A percentile compares a stretch with the other conserved stretches of the same genome.
phyloP scores from a whole-genome alignment of 2,113 vertebrate species.

The Dasypus novemcinctus region DNA sequence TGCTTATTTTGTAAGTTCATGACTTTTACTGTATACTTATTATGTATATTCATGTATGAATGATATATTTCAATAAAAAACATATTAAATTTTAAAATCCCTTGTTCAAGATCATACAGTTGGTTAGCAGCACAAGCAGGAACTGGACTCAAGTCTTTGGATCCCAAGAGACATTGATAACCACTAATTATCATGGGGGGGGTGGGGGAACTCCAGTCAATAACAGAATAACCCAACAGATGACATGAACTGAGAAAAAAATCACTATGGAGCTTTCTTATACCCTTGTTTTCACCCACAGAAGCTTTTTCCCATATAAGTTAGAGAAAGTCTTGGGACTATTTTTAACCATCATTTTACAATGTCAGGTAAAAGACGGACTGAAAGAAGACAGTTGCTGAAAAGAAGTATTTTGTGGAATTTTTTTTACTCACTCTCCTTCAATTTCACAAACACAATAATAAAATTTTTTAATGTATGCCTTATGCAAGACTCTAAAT shows the following conservation, averaged over 20 bases:
- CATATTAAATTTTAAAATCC: not conserved
- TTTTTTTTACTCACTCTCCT: not conserved
- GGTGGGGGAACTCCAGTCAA: not conserved
- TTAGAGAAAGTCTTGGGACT: not conserved
- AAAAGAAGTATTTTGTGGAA: not conserved
- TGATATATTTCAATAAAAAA: too few species aligned
- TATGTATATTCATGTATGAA: too few species aligned
- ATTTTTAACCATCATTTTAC: not conserved
- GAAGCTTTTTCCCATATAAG: not conserved
- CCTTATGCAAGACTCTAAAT: not conserved
- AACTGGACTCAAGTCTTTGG: not conserved
- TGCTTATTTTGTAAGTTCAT: too few species aligned
- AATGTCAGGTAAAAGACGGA: not conserved
- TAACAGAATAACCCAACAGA: not conserved
- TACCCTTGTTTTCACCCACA: not conserved
- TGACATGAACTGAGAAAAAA: not conserved
- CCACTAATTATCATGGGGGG: not conserved
- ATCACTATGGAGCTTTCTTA: not conserved
- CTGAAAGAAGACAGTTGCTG: not conserved
- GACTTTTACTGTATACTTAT: too few species aligned
- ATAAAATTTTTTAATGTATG: not conserved
- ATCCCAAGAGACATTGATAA: not conserved
- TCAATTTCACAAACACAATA: not conserved
- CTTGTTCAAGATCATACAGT: not conserved
- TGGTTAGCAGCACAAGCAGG: not conserved